Percentiles rank a stretch among this genome's conserved stretches.
These are phyloP conservation scores for Conops quadrifasciatus DNA, from an alignment of 2,888 invertebrate genomes.

Conservation along the genomic window DNA sequence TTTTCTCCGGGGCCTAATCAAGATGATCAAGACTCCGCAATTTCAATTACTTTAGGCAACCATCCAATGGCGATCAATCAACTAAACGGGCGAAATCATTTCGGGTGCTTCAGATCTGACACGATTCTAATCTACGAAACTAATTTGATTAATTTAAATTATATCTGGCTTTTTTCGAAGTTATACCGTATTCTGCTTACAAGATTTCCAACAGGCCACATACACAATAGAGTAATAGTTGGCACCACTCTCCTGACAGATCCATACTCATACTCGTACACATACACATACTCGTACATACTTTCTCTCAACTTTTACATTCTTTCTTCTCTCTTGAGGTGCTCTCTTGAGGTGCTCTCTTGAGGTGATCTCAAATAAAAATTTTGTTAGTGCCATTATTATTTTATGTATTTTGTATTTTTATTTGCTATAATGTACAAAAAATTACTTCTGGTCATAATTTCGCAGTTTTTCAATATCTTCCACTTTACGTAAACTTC, in stretches of 20 bases:
- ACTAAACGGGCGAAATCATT: not conserved
- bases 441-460: constrained; percentile 44
- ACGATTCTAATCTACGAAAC: not conserved
- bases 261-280: too few species aligned
- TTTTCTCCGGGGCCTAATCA: not conserved
- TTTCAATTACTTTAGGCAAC: not conserved
- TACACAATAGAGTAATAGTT: too few species aligned
- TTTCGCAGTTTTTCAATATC: constrained; percentile 41
- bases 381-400: not conserved
- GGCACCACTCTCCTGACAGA: too few species aligned
- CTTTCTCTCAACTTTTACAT: too few species aligned
- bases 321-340: too few species aligned
- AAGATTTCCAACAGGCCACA: too few species aligned
- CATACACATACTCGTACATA: too few species aligned
- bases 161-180: too few species aligned
- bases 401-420: not conserved
- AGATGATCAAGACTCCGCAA: not conserved
- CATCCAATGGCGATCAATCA: not conserved
- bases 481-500: constrained; percentile 44
- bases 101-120: not conserved
- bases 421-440: not conserved
- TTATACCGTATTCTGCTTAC: too few species aligned
- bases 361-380: too few species aligned
- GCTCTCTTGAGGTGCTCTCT: too few species aligned
- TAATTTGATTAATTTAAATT: not conserved